Base-by-base conservation (phyloP, 2,113 vertebrate genomes). In the Chionomys nivalis region DNA sequence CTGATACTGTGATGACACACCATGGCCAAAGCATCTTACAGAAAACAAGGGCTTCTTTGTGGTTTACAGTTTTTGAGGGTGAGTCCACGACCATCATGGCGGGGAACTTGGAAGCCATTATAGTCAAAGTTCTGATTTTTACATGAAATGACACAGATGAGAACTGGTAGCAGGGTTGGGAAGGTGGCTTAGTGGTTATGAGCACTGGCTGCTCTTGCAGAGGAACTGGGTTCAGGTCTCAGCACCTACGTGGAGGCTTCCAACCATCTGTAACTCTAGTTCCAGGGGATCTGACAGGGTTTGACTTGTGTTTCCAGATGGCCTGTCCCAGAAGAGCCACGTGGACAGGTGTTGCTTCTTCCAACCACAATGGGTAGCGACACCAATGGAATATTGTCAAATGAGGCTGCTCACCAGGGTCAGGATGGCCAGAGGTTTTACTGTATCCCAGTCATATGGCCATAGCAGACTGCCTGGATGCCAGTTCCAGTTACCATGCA, bases 251-350 rank as follows among this genome's bases (percentile, higher is more conserved):
- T 61, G 36, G 79, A 82, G n/a, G n/a, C 55, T 39, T 58, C 36
- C 73, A 26, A 42, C 23, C 39, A 42, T 42, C 39, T 75, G 33
- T 73, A 39, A 73, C n/a, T 73, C 70, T 39, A 39, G 70, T 39
- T 39, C 70, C 19, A 73, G 19, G 8, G 19, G 3, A 21, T 9
- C 70, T 73, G 36, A 72, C 36, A 72, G 36, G 3, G 36, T n/a
- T 42, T 39, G 33, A 8, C 5, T 36, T 0, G 7, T 36, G 26
- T 3, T 3, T n/a, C 44, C 7, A 1, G 1, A 6, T 78, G 58
- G 0, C 39, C 44, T 58, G 33, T 90, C 49, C 68, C 72, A 49
- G 26, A 5, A 10, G 58, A 76, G 19, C 39, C 17, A 13, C 4
- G 14, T 1, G 12, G 28, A 26, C 19, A 33, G 79, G 0, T 0